A percentile compares a stretch with the other conserved stretches of the same genome.
These are phyloP conservation scores for Epizoanthus ramosus DNA, from an alignment of 92 coral and sea anemone species.

Conservation along the genomic window DNA sequence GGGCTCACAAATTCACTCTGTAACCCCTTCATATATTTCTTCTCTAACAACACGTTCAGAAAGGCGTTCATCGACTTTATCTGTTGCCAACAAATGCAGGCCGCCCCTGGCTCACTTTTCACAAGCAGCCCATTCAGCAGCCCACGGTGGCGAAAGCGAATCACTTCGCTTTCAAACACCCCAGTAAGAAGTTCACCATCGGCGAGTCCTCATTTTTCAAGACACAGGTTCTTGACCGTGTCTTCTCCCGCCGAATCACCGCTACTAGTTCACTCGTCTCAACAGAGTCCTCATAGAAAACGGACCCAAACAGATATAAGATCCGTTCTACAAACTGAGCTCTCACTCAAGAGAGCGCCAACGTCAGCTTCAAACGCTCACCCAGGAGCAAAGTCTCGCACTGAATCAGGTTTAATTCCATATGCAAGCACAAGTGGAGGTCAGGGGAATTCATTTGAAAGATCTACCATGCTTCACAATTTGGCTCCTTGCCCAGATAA, in stretches of 20 bases:
- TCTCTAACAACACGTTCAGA: conserved; percentile 53
- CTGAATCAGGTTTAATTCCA: background rate
- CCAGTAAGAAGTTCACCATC: background rate
- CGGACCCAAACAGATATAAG: background rate
- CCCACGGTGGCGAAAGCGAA: conserved; percentile 1
- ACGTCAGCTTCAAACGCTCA: background rate
- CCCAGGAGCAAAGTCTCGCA: background rate
- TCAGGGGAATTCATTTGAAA: background rate
- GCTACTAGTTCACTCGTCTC: background rate
- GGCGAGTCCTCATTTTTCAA: background rate
- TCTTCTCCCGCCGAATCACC: conserved; percentile 2
- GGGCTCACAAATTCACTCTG: conserved; percentile 61
- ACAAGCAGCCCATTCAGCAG: conserved; percentile 22
- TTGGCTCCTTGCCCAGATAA: background rate
- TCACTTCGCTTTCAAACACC: background rate
- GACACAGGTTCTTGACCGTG: background rate
- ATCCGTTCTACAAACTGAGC: background rate
- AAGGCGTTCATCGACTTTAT: conserved; percentile 54
- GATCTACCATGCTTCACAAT: background rate
- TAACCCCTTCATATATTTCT: conserved; percentile 69
- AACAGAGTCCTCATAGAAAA: background rate
- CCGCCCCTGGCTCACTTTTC: conserved; percentile 19
- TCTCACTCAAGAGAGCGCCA: background rate
- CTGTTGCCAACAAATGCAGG: conserved; percentile 45
- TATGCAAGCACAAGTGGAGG: background rate